A percentile compares a stretch with the other conserved stretches of the same genome.
phyloP scores from a whole-genome alignment of 2,113 vertebrate species.

The Procavia capensis region DNA sequence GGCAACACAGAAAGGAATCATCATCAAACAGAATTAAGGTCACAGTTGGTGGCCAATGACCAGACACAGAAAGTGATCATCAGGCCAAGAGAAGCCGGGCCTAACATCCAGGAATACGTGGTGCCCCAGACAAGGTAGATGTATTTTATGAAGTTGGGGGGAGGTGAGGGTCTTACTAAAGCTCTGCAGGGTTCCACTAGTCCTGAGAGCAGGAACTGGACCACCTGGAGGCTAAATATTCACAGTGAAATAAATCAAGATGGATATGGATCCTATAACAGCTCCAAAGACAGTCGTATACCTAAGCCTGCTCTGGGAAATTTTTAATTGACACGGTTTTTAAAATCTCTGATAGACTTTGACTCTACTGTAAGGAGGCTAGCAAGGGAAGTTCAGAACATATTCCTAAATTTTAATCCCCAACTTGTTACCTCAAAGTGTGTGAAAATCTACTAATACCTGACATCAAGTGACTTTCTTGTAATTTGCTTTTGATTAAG shows the following conservation, averaged over 20 bases:
- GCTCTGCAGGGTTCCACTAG: neutral
- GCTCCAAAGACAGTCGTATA: neutral
- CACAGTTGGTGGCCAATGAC: neutral
- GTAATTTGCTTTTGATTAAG: conserved; percentile 4
- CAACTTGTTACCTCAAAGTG: neutral
- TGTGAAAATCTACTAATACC: neutral
- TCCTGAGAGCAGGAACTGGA: neutral
- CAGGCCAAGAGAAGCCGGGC: neutral
- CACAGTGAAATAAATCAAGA: neutral
- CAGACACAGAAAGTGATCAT: neutral
- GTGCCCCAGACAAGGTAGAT: neutral
- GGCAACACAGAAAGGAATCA: neutral
- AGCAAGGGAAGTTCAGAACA: neutral
- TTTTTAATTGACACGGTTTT: neutral
- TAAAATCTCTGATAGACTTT: neutral
- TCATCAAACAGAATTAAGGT: neutral
- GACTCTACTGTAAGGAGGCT: neutral
- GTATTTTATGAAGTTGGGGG: neutral
- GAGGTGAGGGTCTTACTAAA: neutral
- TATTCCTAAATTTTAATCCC: neutral
- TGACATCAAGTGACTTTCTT: neutral
- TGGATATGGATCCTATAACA: neutral
- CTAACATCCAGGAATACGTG: neutral
- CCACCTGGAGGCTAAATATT: neutral
- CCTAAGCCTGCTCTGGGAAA: neutral